Evolutionary conservation across 1,140 invertebrate genomes (phyloP).

Genomic region (Idris sp.): DNA sequence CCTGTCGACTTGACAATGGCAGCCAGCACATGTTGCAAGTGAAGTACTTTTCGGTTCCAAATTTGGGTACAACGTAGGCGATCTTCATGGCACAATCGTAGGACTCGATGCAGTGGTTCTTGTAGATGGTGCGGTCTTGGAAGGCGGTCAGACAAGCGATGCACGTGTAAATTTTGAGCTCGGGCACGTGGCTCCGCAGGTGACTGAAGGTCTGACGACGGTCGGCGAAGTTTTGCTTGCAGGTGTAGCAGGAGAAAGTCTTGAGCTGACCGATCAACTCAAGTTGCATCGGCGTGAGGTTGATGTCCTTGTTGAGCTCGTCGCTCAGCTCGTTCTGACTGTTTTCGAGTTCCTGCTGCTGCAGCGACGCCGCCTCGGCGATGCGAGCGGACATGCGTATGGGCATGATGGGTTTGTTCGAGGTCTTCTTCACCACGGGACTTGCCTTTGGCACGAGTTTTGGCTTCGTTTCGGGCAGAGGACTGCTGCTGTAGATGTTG

Average conservation of each 20-base stretch:
- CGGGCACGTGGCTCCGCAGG: slow-evolving; percentile 74
- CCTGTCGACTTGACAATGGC: slow-evolving; percentile 68
- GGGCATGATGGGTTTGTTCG: slow-evolving; percentile 4
- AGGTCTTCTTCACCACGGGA: slow-evolving; percentile 17
- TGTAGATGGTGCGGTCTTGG: slow-evolving; percentile 71
- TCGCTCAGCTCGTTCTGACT: slow-evolving; percentile 68
- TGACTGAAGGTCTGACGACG: slow-evolving; percentile 72
- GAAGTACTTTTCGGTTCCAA: slow-evolving; percentile 73
- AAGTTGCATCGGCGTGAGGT: slow-evolving; percentile 71
- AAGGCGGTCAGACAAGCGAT: slow-evolving; percentile 75
- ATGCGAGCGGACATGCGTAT: slow-evolving; percentile 27
- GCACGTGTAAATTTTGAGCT: slow-evolving; percentile 72
- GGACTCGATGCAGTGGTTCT: slow-evolving; percentile 72
- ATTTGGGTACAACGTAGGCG: slow-evolving; percentile 71
- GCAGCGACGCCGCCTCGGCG: slow-evolving; percentile 19
- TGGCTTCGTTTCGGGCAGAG: slow-evolving; percentile 15
- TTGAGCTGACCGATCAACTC: slow-evolving; percentile 76
- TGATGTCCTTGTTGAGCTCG: slow-evolving; percentile 65
- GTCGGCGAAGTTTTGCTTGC: slow-evolving; percentile 69
- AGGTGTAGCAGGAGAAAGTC: slow-evolving; percentile 74
- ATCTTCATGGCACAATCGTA: slow-evolving; percentile 77
- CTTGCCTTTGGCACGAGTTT: no score
- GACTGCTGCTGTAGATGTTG: slow-evolving; percentile 25
- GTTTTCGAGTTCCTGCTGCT: slow-evolving; percentile 52
- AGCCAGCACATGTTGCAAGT: slow-evolving; percentile 76